Percentiles rank a stretch among this genome's conserved stretches.
These are phyloP conservation scores for Dinothrombium tinctorium DNA, from an alignment of 1,140 invertebrate species.

Conservation along the genomic window DNA sequence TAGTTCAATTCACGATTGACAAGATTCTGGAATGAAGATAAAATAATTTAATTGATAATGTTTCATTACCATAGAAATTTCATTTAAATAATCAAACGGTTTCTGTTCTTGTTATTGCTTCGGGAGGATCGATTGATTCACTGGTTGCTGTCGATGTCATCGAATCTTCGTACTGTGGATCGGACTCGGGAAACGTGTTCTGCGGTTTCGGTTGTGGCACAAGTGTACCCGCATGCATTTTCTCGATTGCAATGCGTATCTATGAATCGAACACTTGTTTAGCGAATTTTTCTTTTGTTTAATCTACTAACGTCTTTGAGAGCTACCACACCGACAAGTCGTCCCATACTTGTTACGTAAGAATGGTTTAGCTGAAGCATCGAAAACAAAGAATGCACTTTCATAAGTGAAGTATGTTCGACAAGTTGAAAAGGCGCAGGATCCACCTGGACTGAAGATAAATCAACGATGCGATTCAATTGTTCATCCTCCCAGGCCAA, in stretches of 20 bases:
- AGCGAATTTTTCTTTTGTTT: background rate
- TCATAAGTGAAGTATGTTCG: slow-evolving; percentile 76
- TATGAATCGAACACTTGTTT: background rate
- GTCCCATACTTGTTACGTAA: slow-evolving; percentile 88
- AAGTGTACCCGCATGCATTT: slow-evolving; percentile 10
- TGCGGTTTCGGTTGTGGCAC: slow-evolving; percentile 1
- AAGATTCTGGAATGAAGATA: too few relatives aligned
- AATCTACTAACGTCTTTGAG: slow-evolving; percentile 54
- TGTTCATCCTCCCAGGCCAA: slow-evolving; percentile 73
- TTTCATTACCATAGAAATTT: too few relatives aligned
- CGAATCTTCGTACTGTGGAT: slow-evolving; percentile 9
- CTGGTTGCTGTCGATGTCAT: slow-evolving; percentile 11
- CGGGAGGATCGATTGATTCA: too few relatives aligned
- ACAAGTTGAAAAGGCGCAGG: slow-evolving; percentile 90
- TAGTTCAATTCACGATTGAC: too few relatives aligned
- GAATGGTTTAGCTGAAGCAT: slow-evolving; percentile 89
- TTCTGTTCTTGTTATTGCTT: too few relatives aligned
- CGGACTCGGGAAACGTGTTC: slow-evolving; percentile 2
- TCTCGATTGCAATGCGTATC: slow-evolving; percentile 11
- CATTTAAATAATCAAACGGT: too few relatives aligned
- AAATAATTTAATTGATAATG: too few relatives aligned
- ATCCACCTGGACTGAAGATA: slow-evolving; percentile 71
- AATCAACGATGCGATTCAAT: slow-evolving; percentile 51
- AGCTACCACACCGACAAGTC: slow-evolving; percentile 81
- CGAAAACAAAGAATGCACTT: slow-evolving; percentile 89